Evolutionary conservation across 2,113 vertebrate species (phyloP), one percentile per base, ranked within the genome.

Genomic region (Laticauda colubrina): DNA sequence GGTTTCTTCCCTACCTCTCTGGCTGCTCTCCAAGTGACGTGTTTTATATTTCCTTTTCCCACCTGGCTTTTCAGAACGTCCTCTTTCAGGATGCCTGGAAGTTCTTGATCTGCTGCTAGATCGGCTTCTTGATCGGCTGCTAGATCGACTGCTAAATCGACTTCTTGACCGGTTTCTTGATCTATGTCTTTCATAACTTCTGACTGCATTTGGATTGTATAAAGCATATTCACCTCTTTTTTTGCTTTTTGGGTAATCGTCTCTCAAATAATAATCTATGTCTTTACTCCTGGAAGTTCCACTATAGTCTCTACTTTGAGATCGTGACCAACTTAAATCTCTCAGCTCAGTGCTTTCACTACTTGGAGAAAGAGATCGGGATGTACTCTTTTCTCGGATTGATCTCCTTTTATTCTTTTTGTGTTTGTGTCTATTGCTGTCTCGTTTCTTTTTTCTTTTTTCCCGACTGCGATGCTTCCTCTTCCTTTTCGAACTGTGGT

Each of bases 41-140:
- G 98, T 98, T 97, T 99, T 99, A 89, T 98, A 98, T 94, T 99
- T 99, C 85, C 98, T 98, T 95, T 99, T 99, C 8, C 98, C 99
- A 24, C 98, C 96, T 15, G 98, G 98, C 86, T 99, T 99, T 93
- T 99, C 98, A 8, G 94, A 97, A 91, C 97, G 97, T 8, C 90
- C 95, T 48, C 96, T 98, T 4, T 97, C 97, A 94, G 95, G 95
- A 0, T 94, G 94, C 2, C 96, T 97, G 89, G 98, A 97, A 61
- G 94, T 96, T 95, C 95, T 96, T n/a, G 98, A 98, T 89, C 97
- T 94, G 91, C 96, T 98, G 95, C 97, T 98, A 34, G 98, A 99
- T 0, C 6, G 34, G 2, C 69, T 75, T 39, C 69, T 69, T 1
- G 61, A 69, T n/a, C 11, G 12, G 11, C 61, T 64, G 53, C 64